phyloP scores from a whole-genome alignment of 2,888 invertebrate species.

The Sinopyrophorus schimmeli region DNA sequence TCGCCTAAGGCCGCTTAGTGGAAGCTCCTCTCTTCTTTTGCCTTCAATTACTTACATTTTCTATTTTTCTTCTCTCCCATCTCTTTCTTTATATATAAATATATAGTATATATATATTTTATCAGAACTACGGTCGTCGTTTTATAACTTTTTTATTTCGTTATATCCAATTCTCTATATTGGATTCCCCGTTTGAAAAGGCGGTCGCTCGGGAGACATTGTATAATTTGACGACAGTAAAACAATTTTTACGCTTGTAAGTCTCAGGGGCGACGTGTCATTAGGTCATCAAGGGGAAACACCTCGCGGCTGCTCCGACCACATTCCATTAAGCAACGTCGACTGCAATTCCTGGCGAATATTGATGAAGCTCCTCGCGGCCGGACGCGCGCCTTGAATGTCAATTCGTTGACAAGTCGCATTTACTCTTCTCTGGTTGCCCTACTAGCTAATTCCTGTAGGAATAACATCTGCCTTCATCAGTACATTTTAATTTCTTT shows the following conservation, averaged over 20 bases:
- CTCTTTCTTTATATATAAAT: no score
- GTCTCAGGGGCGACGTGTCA: conserved; percentile 32
- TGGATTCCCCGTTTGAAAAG: conserved; percentile 35
- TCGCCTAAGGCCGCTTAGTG: conserved; percentile 30
- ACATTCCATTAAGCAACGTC: conserved; percentile 52
- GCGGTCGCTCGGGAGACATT: conserved; percentile 30
- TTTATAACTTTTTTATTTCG: conserved; percentile 42
- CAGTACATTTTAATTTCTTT: conserved; percentile 33
- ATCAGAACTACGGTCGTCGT: conserved; percentile 34
- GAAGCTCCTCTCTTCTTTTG: conserved; percentile 32
- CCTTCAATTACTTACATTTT: conserved; percentile 38
- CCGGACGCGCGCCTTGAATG: conserved; percentile 46
- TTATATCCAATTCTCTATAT: conserved; percentile 42
- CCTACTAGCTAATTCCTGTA: conserved; percentile 29
- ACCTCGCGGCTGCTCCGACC: conserved; percentile 39
- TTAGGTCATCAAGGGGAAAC: conserved; percentile 36
- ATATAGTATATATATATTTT: conserved; percentile 39
- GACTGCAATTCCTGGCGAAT: conserved; percentile 51
- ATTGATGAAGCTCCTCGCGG: conserved; percentile 48
- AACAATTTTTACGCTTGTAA: conserved; percentile 39
- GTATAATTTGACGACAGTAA: conserved; percentile 40
- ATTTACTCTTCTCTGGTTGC: conserved; percentile 28
- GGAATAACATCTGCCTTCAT: conserved; percentile 35
- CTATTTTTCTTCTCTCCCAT: conserved; percentile 34
- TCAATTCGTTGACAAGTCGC: conserved; percentile 37